A percentile compares a stretch with the other conserved stretches of the same genome.
Evolutionary conservation across 2,888 invertebrate species (phyloP).

Genomic region (Nowickia ferox): DNA sequence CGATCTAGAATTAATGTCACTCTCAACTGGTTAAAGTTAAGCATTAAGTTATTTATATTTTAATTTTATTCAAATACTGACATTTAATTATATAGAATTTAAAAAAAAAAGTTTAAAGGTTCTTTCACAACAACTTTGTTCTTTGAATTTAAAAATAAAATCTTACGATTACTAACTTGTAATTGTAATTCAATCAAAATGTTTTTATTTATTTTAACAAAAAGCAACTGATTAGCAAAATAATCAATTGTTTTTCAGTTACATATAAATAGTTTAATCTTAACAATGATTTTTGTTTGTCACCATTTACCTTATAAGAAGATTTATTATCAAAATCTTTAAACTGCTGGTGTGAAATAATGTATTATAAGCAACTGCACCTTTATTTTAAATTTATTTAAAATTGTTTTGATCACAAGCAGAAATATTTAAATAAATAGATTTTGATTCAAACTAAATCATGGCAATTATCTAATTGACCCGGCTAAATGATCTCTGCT

Average conservation of each 20-base stretch:
- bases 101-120: slow-evolving; percentile 1
- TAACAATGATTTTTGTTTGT: slow-evolving; percentile 3
- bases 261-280: slow-evolving; percentile 36
- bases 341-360: slow-evolving; percentile 59
- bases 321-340: slow-evolving; percentile 36
- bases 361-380: slow-evolving; percentile 66
- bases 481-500: background rate
- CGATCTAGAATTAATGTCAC: slow-evolving; percentile 8
- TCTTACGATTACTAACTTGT: background rate
- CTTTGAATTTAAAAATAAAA: slow-evolving; percentile 17
- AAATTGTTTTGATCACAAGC: background rate
- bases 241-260: slow-evolving; percentile 31
- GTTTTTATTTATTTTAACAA: background rate
- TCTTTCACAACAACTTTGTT: slow-evolving; percentile 2
- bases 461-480: slow-evolving; percentile 45
- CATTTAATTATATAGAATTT: slow-evolving; percentile 47
- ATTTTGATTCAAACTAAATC: slow-evolving; percentile 44
- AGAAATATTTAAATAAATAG: background rate
- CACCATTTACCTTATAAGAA: background rate
- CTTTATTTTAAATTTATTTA: slow-evolving; percentile 24
- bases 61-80: slow-evolving; percentile 43
- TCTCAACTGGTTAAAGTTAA: background rate
- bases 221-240: slow-evolving; percentile 57
- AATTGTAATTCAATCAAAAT: slow-evolving; percentile 47
- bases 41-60: background rate